Base-by-base conservation (phyloP, 23 tunicate genomes). In the Phallusia fumigata region DNA sequence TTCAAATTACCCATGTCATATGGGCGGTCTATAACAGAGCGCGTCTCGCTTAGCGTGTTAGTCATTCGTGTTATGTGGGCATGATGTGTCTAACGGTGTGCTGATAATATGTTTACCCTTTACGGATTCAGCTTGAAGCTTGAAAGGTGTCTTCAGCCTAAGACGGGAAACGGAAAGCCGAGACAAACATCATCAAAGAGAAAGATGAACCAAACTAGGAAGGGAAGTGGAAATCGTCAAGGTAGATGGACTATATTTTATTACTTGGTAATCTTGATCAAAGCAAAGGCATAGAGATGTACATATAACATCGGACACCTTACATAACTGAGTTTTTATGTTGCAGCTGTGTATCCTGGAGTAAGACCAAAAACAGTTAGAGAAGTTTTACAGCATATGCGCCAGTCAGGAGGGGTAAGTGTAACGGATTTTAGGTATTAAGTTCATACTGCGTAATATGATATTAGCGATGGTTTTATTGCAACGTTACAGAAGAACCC, bases 91-190 rank as follows among this genome's bases (percentile, higher is more conserved):
- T 24, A 58, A 22, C 28, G 28, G 69, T 58, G 69, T 58, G 69
- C 15, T 8, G 69, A 21, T 58, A 58, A 58, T 24, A 58, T 77
- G 80, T 45, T 77, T 26, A 35, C 32, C 53, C 28, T 35, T 40
- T 77, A 45, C 31, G 47, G 3, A 40, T 77, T 8, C 52, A 79
- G 80, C 35, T 79, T 74, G 52, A 86, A 80, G 47, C 36, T 86
- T 21, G 84, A 86, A 49, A 40, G 79, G 21, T 86, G 90, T 44
- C 74, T 86, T 19, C 84, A 73, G 51, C 90, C 90, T 6, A 86
- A 86, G 74, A 86, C 90, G 22, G 90, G 90, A 51, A 86, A 86
- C 84, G 90, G 84, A 16, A 86, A 86, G 52, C 90, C 90, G 5
- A 74, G 90, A 34, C 90, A 86, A 52, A 86, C 90, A 15, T 86